A percentile compares a stretch with the other conserved stretches of the same genome.
Evolutionary conservation across 2,113 vertebrate species (phyloP).

Genomic region (Lethenteron reissneri): DNA sequence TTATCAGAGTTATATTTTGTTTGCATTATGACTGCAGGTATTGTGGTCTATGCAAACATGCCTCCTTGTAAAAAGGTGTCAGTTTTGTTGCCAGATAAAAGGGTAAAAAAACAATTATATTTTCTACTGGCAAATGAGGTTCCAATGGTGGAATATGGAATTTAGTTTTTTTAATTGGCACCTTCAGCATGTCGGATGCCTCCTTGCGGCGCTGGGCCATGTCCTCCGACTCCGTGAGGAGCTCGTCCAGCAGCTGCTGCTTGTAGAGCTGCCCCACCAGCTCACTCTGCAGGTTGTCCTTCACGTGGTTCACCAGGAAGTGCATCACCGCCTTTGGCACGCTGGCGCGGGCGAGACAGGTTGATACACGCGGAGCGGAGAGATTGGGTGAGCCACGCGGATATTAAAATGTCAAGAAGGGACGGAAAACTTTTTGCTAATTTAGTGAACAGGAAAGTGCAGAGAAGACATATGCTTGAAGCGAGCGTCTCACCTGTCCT

Average conservation of each 20-base stretch:
- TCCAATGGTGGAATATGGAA: no score
- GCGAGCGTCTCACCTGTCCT: constrained; percentile 53
- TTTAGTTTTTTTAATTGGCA: constrained; percentile 14
- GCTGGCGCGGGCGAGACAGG: constrained; percentile 20
- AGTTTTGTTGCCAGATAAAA: no score
- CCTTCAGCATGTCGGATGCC: constrained; percentile 92
- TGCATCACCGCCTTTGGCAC: constrained; percentile 98
- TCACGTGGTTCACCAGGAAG: constrained; percentile 93
- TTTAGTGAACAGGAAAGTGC: neutral
- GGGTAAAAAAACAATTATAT: no score
- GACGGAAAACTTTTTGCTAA: neutral
- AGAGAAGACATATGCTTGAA: neutral
- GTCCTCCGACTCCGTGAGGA: constrained; percentile 89
- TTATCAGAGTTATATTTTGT: no score
- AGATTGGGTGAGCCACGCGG: neutral
- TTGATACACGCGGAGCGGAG: neutral
- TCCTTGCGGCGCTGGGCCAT: constrained; percentile 93
- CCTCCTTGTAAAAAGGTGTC: no score
- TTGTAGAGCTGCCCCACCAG: constrained; percentile 91
- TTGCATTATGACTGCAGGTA: no score
- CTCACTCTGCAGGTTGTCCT: constrained; percentile 91
- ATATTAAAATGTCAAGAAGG: neutral
- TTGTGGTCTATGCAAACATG: no score
- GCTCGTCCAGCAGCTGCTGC: constrained; percentile 53
- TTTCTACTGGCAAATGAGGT: no score